Evolutionary conservation across 2,113 vertebrate species (phyloP).

Genomic region (Scomber colias): DNA sequence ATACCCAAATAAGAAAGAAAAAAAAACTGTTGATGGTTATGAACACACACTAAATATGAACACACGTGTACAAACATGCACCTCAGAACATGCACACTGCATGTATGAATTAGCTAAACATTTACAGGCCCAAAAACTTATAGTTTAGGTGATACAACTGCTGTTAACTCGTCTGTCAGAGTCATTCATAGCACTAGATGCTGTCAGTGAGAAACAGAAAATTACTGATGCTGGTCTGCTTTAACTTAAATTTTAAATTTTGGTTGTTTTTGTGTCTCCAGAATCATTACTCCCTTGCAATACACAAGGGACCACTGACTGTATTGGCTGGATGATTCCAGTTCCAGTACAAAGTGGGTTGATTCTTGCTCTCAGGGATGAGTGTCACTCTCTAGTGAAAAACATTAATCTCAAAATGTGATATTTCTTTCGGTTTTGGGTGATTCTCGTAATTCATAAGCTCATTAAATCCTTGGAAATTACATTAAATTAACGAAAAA

Average conservation of each 20-base stretch:
- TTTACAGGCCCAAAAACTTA: slow-evolving; percentile 20
- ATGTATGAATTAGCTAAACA: slow-evolving; percentile 44
- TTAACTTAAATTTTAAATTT: slow-evolving; percentile 28
- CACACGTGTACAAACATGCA: slow-evolving; percentile 10
- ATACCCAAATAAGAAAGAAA: slow-evolving; percentile 31
- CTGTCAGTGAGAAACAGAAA: slow-evolving; percentile 50
- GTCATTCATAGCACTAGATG: slow-evolving; percentile 42
- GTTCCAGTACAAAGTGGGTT: not conserved
- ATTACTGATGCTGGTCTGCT: slow-evolving; percentile 38
- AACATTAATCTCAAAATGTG: too few species aligned
- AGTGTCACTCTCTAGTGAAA: not conserved
- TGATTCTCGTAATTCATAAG: too few species aligned
- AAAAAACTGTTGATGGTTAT: slow-evolving; percentile 24
- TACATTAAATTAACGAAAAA: not conserved
- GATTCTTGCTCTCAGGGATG: slow-evolving; percentile 7
- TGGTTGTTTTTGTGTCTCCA: slow-evolving; percentile 32
- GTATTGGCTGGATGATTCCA: not conserved
- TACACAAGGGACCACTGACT: slow-evolving; percentile 1
- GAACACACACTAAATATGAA: slow-evolving; percentile 12
- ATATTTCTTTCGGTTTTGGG: too few species aligned
- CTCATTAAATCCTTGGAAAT: too few species aligned
- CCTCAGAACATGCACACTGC: slow-evolving; percentile 27
- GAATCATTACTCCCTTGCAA: slow-evolving; percentile 5
- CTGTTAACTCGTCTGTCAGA: slow-evolving; percentile 49
- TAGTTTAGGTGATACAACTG: slow-evolving; percentile 54